Percentiles rank a stretch among this genome's conserved stretches.
Evolutionary conservation across 2,113 vertebrate species (phyloP).

Genomic region (Lathamus discolor): DNA sequence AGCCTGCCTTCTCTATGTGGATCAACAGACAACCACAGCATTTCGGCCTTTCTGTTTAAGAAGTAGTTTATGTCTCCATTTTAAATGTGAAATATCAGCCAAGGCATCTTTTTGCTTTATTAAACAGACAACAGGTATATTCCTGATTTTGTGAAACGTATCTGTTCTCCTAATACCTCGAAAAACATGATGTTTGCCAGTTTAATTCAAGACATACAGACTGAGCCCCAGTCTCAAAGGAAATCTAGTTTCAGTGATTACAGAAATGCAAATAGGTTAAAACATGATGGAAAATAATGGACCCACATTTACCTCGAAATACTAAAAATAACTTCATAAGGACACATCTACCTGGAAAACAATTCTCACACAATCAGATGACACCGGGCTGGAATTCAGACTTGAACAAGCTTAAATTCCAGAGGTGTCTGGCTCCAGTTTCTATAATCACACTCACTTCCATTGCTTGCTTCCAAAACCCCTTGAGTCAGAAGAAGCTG

Average conservation of each 20-base stretch:
- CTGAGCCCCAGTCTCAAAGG: neutral
- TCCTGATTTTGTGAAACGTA: neutral
- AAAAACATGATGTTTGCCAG: neutral
- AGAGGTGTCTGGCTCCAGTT: neutral
- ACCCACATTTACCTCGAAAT: neutral
- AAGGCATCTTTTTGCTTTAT: neutral
- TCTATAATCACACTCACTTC: neutral
- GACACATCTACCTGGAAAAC: neutral
- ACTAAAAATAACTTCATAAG: neutral
- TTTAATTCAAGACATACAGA: neutral
- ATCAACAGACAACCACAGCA: neutral
- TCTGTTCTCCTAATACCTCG: neutral
- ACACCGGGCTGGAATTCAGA: neutral
- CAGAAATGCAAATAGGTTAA: neutral
- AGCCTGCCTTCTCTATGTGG: neutral
- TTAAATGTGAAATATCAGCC: neutral
- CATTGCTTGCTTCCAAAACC: neutral
- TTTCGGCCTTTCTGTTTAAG: neutral
- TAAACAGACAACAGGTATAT: neutral
- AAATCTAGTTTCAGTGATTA: neutral
- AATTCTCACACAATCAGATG: neutral
- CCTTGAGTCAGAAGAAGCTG: neutral
- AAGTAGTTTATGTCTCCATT: neutral
- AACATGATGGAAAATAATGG: neutral
- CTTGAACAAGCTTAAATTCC: neutral